phyloP scores from a whole-genome alignment of 1,140 invertebrate species.

The Drosophila lacertosa region DNA sequence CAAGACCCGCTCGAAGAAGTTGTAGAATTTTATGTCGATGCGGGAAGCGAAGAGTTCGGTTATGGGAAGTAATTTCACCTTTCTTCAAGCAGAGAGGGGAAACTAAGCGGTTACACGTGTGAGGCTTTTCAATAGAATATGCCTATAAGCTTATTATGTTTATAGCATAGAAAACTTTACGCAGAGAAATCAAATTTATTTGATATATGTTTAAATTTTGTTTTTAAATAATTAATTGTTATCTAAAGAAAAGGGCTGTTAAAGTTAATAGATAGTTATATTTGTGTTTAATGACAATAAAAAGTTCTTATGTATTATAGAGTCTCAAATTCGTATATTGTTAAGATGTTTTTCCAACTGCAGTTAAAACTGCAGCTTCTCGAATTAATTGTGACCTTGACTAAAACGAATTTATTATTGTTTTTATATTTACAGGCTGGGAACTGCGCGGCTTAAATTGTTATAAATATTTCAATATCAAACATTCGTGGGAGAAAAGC shows the following conservation, averaged over 20 bases:
- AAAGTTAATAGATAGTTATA: too few relatives aligned
- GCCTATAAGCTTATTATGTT: background rate
- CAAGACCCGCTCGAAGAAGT: constrained; percentile 38
- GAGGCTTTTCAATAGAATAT: constrained; percentile 1
- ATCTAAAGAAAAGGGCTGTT: too few relatives aligned
- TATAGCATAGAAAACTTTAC: background rate
- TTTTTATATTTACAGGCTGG: constrained; percentile 89
- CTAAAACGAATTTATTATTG: constrained; percentile 40
- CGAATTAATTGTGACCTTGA: constrained; percentile 49
- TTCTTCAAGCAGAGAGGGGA: background rate
- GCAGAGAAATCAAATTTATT: background rate
- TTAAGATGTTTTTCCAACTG: background rate
- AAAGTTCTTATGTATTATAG: too few relatives aligned
- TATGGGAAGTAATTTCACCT: constrained; percentile 39
- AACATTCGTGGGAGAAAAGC: constrained; percentile 97
- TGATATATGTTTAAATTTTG: background rate
- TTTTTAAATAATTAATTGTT: too few relatives aligned
- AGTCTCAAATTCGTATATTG: background rate
- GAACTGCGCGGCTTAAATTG: constrained; percentile 95
- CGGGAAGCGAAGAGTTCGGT: constrained; percentile 6
- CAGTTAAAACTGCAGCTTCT: constrained; percentile 13
- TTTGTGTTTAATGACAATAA: too few relatives aligned
- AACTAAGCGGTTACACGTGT: background rate
- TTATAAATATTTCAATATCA: constrained; percentile 98
- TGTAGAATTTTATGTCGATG: constrained; percentile 25